Percentiles rank a stretch among this genome's conserved stretches.
Evolutionary conservation across 2,797 vertebrate species (phyloP).

Genomic region (Scomberomorus guttatus): DNA sequence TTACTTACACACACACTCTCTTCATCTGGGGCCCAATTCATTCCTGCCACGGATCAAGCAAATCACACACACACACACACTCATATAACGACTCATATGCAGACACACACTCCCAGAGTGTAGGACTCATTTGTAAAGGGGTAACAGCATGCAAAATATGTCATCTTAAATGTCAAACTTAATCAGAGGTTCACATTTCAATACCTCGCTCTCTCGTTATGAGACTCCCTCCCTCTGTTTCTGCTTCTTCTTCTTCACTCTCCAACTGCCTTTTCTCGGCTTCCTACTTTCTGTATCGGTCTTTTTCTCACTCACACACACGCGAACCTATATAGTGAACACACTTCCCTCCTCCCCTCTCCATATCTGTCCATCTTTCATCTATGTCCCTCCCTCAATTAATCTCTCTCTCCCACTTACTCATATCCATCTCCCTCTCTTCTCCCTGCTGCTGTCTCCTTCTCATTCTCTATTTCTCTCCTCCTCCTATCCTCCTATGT

Average conservation of each 20-base stretch:
- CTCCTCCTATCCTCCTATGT: constrained; percentile 34
- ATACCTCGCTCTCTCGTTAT: constrained; percentile 49
- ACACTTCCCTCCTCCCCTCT: constrained; percentile 26
- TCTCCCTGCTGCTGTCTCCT: constrained; percentile 18
- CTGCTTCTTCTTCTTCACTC: constrained; percentile 16
- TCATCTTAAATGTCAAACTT: constrained; percentile 85
- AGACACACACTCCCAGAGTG: constrained; percentile 46
- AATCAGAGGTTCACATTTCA: constrained; percentile 80
- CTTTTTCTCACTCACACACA: constrained; percentile 7
- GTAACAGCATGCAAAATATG: constrained; percentile 82
- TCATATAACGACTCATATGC: constrained; percentile 19
- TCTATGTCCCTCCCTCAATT: constrained; percentile 48
- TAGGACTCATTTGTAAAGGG: constrained; percentile 79
- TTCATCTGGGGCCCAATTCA: constrained; percentile 62
- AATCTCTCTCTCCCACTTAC: constrained; percentile 58
- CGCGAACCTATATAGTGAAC: neutral
- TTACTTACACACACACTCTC: constrained; percentile 12
- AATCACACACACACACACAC: constrained; percentile 17
- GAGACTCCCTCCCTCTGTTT: constrained; percentile 42
- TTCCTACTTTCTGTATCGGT: neutral
- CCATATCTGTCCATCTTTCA: constrained; percentile 62
- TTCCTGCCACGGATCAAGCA: constrained; percentile 58
- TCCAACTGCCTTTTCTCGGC: constrained; percentile 13
- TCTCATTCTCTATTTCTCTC: constrained; percentile 23
- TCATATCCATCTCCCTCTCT: constrained; percentile 29